phyloP scores from a whole-genome alignment of 2,113 vertebrate genomes.

The Triplophysa tibetana region DNA sequence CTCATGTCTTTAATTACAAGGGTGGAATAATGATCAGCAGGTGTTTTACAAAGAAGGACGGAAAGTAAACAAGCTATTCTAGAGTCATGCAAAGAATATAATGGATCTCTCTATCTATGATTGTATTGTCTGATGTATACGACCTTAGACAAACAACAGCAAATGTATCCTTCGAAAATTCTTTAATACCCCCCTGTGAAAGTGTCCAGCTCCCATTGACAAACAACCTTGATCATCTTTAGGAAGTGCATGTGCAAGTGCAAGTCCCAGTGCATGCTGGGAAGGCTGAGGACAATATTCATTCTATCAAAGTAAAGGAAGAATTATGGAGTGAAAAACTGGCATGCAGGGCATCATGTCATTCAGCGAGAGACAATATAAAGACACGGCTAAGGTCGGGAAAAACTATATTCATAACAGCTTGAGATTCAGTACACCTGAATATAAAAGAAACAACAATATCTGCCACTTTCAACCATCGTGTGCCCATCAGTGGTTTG shows the following conservation, averaged over 20 bases:
- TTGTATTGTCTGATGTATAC: background rate
- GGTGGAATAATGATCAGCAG: conserved; percentile 25
- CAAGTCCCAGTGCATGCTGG: conserved; percentile 20
- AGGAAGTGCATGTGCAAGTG: conserved; percentile 48
- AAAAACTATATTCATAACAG: conserved; percentile 59
- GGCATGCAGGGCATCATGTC: conserved; percentile 42
- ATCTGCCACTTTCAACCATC: background rate
- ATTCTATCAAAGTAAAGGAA: conserved; percentile 55
- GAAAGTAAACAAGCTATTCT: background rate
- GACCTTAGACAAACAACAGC: background rate
- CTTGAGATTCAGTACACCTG: conserved; percentile 59
- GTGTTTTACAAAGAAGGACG: conserved; percentile 17
- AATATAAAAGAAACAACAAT: conserved; percentile 14
- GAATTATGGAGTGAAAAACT: conserved; percentile 29
- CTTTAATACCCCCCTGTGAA: background rate
- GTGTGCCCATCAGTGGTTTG: background rate
- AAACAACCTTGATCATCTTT: conserved; percentile 58
- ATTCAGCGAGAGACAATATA: conserved; percentile 50
- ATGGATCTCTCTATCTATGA: background rate
- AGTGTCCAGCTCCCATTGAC: conserved; percentile 25
- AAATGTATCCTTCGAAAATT: background rate
- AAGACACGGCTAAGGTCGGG: conserved; percentile 29
- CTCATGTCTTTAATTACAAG: conserved; percentile 37
- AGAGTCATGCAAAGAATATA: conserved; percentile 2
- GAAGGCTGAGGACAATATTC: conserved; percentile 51